Percentiles rank a stretch among this genome's conserved stretches.
phyloP scores from a whole-genome alignment of 23 tunicate species.

The Halocynthia aurantium region DNA sequence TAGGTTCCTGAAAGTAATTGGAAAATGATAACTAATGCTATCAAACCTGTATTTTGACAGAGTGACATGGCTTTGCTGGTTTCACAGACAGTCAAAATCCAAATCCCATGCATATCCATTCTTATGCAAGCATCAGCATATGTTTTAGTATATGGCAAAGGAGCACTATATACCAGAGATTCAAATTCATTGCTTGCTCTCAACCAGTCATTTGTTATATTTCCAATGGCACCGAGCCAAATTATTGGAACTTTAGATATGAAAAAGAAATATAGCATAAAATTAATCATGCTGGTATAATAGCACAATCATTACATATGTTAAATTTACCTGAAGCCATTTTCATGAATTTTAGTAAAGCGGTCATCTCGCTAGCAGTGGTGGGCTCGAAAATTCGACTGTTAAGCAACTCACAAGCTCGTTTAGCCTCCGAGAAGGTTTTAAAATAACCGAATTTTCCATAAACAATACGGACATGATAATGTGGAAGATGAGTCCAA shows the following conservation, averaged over 20 bases:
- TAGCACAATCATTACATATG: background rate
- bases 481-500: constrained; percentile 1
- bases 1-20: background rate
- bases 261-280: background rate
- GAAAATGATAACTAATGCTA: background rate
- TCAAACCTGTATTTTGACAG: constrained; percentile 6
- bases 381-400: constrained; percentile 5
- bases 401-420: constrained; percentile 1
- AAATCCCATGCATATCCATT: constrained; percentile 2
- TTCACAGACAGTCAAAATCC: background rate
- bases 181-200: background rate
- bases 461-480: background rate
- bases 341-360: constrained; percentile 1
- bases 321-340: constrained; percentile 3
- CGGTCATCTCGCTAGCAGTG: background rate
- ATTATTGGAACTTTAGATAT: constrained; percentile 5
- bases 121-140: background rate
- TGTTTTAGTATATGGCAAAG: background rate
- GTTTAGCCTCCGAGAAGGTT: background rate
- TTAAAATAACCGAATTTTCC: background rate
- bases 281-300: background rate
- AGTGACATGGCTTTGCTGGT: background rate
- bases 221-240: constrained; percentile 6
- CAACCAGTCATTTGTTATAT: constrained; percentile 4
- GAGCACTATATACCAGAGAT: background rate